Percentiles rank a stretch among this genome's conserved stretches.
Evolutionary conservation across 2,888 invertebrate genomes (phyloP).

Genomic region (Perizoma affinitatum): DNA sequence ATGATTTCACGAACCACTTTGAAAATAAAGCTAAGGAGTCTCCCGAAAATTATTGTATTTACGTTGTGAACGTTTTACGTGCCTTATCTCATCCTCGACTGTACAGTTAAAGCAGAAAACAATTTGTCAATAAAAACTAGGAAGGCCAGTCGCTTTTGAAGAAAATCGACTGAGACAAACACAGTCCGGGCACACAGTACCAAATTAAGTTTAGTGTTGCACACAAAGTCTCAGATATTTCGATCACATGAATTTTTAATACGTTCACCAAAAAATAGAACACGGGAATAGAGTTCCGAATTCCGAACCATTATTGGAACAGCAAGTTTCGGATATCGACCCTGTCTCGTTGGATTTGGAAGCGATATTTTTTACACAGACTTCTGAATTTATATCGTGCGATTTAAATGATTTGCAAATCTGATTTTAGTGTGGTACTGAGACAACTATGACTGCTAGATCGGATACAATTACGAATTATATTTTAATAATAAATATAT

Average conservation of each 20-base stretch:
- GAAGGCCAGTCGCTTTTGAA: constrained; percentile 18
- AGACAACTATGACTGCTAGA: too few species aligned
- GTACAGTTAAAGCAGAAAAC: constrained; percentile 22
- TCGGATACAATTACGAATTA: too few species aligned
- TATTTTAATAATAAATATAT: too few species aligned
- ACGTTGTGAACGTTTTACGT: constrained; percentile 22
- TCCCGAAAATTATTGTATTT: constrained; percentile 15
- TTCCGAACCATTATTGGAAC: constrained; percentile 69
- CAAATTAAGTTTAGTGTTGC: constrained; percentile 45
- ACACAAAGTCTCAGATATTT: constrained; percentile 48
- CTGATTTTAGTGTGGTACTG: not conserved
- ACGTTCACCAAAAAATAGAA: constrained; percentile 56
- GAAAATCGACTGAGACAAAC: constrained; percentile 48
- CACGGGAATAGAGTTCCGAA: constrained; percentile 52
- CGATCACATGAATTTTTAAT: constrained; percentile 68
- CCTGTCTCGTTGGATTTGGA: constrained; percentile 16
- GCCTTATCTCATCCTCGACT: constrained; percentile 22
- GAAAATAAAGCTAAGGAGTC: too few species aligned
- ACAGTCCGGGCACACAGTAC: constrained; percentile 40
- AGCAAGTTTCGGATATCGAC: constrained; percentile 49
- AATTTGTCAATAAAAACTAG: constrained; percentile 29
- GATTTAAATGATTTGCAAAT: constrained; percentile 1
- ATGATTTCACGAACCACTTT: too few species aligned
- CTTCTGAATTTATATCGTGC: not conserved
- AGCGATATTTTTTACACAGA: not conserved